Conservation (phyloP, 2,113 vertebrate species). For the Ia io region DNA sequence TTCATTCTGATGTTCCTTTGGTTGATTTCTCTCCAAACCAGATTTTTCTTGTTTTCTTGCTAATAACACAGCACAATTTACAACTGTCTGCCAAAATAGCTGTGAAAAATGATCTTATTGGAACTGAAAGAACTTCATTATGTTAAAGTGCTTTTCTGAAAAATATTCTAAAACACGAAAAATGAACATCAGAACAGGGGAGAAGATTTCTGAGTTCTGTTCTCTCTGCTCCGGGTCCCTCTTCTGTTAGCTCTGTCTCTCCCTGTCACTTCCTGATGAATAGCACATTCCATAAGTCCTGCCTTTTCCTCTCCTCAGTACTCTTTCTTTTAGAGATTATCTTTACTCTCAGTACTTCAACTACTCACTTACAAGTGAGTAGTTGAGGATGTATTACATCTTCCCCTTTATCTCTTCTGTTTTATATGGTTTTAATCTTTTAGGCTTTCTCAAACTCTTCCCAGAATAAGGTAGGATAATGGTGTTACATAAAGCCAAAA, state of each 20-base stretch:
- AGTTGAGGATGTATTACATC: background rate
- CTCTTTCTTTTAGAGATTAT: background rate
- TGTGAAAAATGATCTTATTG: conserved; percentile 55
- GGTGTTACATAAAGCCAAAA: background rate
- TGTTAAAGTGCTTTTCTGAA: conserved; percentile 22
- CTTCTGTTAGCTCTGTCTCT: background rate
- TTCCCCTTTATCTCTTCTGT: background rate
- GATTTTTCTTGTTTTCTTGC: background rate
- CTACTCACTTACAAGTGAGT: background rate
- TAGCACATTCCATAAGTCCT: fast-evolving
- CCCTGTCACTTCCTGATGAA: background rate
- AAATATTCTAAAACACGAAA: conserved; percentile 48
- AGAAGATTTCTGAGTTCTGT: background rate
- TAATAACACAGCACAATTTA: conserved; percentile 20
- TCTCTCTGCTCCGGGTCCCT: background rate
- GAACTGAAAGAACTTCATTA: conserved; percentile 42
- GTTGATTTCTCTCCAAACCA: background rate
- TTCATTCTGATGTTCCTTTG: background rate
- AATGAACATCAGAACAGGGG: background rate
- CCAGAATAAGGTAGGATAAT: conserved; percentile 8
- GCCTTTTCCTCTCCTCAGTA: background rate
- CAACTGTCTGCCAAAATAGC: background rate
- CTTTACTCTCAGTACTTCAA: background rate
- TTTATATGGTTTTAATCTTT: conserved; percentile 19
- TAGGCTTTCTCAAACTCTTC: background rate